A percentile compares a stretch with the other conserved stretches of the same genome.
These are phyloP conservation scores for Reinhardtius hippoglossoides DNA, from an alignment of 2,113 vertebrate species.

Conservation along the genomic window DNA sequence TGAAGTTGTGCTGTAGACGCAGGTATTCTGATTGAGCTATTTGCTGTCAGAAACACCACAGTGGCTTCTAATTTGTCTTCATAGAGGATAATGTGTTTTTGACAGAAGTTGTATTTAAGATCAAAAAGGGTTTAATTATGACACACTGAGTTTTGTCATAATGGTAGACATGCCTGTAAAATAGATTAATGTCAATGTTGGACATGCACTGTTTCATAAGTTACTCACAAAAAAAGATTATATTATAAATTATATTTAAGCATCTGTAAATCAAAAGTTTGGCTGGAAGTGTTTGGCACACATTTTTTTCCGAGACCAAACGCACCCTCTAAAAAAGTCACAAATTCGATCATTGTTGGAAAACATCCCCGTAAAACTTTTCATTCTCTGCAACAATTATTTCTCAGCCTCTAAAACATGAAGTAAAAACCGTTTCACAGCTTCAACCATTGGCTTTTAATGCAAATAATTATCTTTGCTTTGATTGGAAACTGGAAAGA, in stretches of 20 bases:
- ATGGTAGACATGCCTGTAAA: too few species aligned
- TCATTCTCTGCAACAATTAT: too few species aligned
- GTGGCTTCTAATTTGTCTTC: not conserved
- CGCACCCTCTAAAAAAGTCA: not conserved
- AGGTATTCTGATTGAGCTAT: constrained; percentile 31
- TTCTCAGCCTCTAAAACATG: too few species aligned
- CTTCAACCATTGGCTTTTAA: not conserved
- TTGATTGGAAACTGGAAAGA: not conserved
- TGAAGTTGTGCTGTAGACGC: constrained; percentile 24
- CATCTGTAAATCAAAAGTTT: not conserved
- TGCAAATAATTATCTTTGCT: not conserved
- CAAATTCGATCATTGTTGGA: too few species aligned
- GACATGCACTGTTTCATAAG: too few species aligned
- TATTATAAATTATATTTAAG: too few species aligned
- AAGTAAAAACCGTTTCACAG: too few species aligned
- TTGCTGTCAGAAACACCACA: constrained; percentile 35
- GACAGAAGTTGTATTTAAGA: not conserved
- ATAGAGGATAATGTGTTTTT: not conserved
- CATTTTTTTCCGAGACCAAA: not conserved
- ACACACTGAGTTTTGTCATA: too few species aligned
- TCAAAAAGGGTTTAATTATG: not conserved
- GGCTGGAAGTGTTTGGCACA: not conserved
- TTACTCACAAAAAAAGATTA: too few species aligned
- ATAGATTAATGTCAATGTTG: too few species aligned
- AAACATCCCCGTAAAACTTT: too few species aligned